Evolutionary conservation across 2,888 invertebrate species (phyloP), one percentile per base, ranked within the genome.

Genomic region (Adineta ricciae): DNA sequence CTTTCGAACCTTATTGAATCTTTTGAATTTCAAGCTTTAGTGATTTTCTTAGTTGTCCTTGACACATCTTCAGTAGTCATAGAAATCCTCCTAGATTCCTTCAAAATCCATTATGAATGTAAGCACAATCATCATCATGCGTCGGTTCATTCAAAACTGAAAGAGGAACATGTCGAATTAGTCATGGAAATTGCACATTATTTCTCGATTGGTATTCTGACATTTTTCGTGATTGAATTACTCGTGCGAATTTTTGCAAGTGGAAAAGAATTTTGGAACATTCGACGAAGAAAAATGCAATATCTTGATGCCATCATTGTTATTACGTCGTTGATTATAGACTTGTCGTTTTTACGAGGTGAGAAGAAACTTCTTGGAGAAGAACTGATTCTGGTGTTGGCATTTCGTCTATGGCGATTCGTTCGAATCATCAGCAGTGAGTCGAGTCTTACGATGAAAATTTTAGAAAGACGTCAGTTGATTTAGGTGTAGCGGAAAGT

Each of bases 401-500:
- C 41, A n/a, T 78, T 78, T 78, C 78, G 41, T 78, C 14, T 78
- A 41, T 78, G 78, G 78, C 78, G 78, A 16, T 41, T 78, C n/a
- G 9, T 78, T 21, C 21, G 41, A 78, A 78, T 78, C 41, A 41
- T 78, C n/a, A 78, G n/a, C n/a, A 78, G 78, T 78, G 41, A 41
- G 78, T 78, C 2, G n/a, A 27, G 24, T 4, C 21, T 21, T 36
- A 2, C 0, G 2, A 73, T 38, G 19, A 19, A 50, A 2, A 16
- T 50, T 50, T 50, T 16, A 9, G 19, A 50, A 19, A 16, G 2
- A 7, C 19, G 19, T 50, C 9, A 50, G 11, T 50, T 36, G 1
- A 32, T 64, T 36, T 32, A 64, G 64, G 64, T 64, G 64, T 64
- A 16, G 32, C 64, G 7, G 64, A 27, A 32, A 5, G 32, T 32